Evolutionary conservation across 2,888 invertebrate genomes (phyloP).

Genomic region (Chloroclysta siterata): DNA sequence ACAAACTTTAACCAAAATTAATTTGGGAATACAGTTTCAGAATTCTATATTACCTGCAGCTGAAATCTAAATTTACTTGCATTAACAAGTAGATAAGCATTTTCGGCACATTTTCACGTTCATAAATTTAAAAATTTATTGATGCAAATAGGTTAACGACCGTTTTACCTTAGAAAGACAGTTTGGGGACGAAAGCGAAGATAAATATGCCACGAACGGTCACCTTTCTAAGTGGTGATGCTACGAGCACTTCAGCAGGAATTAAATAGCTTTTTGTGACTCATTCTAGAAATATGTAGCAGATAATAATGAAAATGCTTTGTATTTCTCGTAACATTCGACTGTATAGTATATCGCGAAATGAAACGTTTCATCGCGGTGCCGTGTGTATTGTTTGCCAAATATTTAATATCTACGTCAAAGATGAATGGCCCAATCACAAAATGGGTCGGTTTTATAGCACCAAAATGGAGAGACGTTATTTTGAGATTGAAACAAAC

Average conservation of each 20-base stretch:
- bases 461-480: slow-evolving; percentile 5
- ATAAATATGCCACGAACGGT: too few relatives aligned
- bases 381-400: slow-evolving; percentile 33
- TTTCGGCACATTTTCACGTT: too few relatives aligned
- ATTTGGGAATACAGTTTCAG: slow-evolving; percentile 31
- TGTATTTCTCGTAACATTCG: slow-evolving; percentile 17
- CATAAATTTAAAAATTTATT: too few relatives aligned
- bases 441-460: slow-evolving; percentile 25
- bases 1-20: slow-evolving; percentile 43
- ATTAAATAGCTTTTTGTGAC: too few relatives aligned
- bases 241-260: too few relatives aligned
- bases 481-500: slow-evolving; percentile 18
- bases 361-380: slow-evolving; percentile 30
- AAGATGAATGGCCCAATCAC: slow-evolving; percentile 32
- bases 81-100: too few relatives aligned
- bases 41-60: slow-evolving; percentile 1
- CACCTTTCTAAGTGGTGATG: too few relatives aligned
- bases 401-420: slow-evolving; percentile 35
- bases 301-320: slow-evolving; percentile 13
- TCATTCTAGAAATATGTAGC: too few relatives aligned
- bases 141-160: too few relatives aligned
- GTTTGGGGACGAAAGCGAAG: too few relatives aligned
- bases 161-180: too few relatives aligned
- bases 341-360: slow-evolving; percentile 19
- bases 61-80: too few relatives aligned